Evolutionary conservation across 2,113 vertebrate genomes (phyloP), one percentile per base, ranked within the genome.

Genomic region (Pristiophorus japonicus): DNA sequence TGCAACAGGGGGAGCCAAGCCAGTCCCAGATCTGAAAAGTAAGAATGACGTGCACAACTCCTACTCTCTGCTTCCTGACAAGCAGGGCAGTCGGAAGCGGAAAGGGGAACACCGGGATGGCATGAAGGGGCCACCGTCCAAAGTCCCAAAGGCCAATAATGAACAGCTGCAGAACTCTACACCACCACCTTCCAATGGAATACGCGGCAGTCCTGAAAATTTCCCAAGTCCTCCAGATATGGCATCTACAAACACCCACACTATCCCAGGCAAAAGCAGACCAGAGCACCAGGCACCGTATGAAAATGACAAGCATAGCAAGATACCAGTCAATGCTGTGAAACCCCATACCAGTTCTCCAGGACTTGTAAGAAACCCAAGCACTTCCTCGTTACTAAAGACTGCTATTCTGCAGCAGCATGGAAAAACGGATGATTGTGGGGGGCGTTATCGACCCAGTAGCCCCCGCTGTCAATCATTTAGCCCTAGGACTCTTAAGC

Each of bases 11-110:
- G 95, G 97, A 0, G 96, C 97, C 11, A 99, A 98, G 96, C 97
- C 97, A 0, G 96, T 98, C 96, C 97, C 98, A 0, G 99, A 99
- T 81, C 97, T 98, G 94, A 99, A 99, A 97, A 97, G 96, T 97
- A 97, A 98, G 96, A 99, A 98, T 0, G 99, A 99, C 88, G 97
- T 99, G 73, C 98, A 99, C 97, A 99, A 98, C 97, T 97, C 98
- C 0, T 98, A 98, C 1, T 99, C 98, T 0, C 98, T 98, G 0
- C 98, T 99, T 97, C 16, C 98, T 0, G 99, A 99, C 96, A 99
- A 98, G 96, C 94, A 98, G 95, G 97, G 98, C 47, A 98, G 97
- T 96, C 98, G 98, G 93, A 99, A 99, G 96, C 97, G 97, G 87
- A 98, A 98, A 95, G 97, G 97, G 0, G 98, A 98, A 95, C 97